phyloP scores from a whole-genome alignment of 2,113 vertebrate genomes.

The Sylvilagus bachmani region DNA sequence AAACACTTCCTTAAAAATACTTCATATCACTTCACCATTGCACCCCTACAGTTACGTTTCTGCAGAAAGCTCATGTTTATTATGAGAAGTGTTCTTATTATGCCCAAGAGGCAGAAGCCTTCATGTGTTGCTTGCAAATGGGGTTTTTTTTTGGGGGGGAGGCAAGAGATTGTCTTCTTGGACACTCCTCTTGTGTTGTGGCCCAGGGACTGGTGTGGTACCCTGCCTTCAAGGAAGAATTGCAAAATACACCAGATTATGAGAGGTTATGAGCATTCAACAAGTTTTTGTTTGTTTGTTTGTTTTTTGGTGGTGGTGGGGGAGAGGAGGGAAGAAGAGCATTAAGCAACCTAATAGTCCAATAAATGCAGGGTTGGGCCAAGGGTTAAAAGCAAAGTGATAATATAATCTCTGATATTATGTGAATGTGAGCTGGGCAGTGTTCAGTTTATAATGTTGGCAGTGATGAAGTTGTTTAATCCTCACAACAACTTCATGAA shows the following conservation, averaged over 20 bases:
- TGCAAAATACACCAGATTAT: background rate
- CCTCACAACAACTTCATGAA: background rate
- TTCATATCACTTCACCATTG: background rate
- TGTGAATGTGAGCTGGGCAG: background rate
- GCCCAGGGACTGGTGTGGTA: background rate
- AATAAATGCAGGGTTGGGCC: background rate
- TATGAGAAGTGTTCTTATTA: slow-evolving; percentile 21
- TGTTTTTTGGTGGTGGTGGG: background rate
- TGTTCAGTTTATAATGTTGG: slow-evolving; percentile 9
- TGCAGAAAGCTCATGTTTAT: background rate
- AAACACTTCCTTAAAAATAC: background rate
- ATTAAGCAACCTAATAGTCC: background rate
- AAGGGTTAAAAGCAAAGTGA: background rate
- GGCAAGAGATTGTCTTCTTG: background rate
- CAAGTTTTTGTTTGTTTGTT: background rate
- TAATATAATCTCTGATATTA: background rate
- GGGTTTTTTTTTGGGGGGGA: background rate
- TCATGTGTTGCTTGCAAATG: background rate
- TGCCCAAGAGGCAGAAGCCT: background rate
- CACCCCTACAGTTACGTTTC: background rate
- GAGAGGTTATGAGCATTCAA: background rate
- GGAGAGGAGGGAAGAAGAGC: background rate
- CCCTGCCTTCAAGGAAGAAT: background rate
- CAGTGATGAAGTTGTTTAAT: background rate
- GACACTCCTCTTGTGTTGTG: background rate